phyloP scores from a whole-genome alignment of 2,113 vertebrate genomes.

The Stigmatopora nigra region DNA sequence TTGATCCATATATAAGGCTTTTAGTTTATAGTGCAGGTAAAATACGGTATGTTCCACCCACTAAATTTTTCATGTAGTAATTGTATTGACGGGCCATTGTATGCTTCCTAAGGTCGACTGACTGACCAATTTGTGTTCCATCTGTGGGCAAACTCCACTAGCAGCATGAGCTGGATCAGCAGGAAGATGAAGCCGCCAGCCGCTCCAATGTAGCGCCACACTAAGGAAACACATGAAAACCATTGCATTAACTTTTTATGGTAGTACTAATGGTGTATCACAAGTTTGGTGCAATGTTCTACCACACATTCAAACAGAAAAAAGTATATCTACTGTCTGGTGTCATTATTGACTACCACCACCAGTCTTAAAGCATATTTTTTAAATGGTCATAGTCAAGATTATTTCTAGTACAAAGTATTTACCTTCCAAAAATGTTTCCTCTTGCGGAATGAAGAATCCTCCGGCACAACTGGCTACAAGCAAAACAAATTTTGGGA shows the following conservation, averaged over 20 bases:
- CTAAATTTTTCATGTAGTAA: conserved; percentile 4
- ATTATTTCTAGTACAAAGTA: background rate
- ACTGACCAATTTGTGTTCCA: conserved; percentile 97
- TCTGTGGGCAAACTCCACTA: conserved; percentile 94
- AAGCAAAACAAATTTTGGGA: conserved; percentile 83
- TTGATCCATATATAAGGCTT: no score
- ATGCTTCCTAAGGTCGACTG: background rate
- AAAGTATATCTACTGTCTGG: background rate
- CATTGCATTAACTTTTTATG: background rate
- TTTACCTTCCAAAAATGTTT: conserved; percentile 87
- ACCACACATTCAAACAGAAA: no score
- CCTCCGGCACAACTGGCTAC: conserved; percentile 85
- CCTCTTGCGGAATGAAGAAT: conserved; percentile 89
- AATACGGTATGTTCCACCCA: background rate
- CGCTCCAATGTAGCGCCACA: conserved; percentile 88
- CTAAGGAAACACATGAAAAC: conserved; percentile 55
- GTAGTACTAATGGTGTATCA: background rate
- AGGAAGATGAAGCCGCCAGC: conserved; percentile 81
- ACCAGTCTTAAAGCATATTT: no score
- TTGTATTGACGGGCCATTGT: conserved; percentile 2
- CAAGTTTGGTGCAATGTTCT: background rate
- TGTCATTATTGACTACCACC: background rate
- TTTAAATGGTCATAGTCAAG: background rate
- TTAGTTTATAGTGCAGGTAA: no score
- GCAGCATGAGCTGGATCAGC: conserved; percentile 85